Percentiles rank a stretch among this genome's conserved stretches.
Evolutionary conservation across 2,888 invertebrate genomes (phyloP).

Genomic region (Sialis fuliginosa): DNA sequence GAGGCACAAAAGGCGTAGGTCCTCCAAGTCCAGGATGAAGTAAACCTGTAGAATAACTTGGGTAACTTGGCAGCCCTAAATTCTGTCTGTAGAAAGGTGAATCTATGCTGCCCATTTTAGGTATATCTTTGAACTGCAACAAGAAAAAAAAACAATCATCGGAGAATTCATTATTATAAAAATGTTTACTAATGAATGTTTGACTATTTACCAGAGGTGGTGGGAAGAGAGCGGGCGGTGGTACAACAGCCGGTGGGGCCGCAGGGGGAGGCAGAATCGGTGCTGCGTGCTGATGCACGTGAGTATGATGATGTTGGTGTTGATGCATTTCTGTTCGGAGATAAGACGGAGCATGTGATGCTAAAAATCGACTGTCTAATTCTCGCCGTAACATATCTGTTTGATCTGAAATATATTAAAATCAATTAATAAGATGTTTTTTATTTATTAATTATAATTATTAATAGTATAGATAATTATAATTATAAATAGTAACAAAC

Average conservation of each 20-base stretch:
- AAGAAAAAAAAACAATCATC: neutral
- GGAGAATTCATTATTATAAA: neutral
- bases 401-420: constrained; percentile 34
- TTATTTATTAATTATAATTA: neutral
- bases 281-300: constrained; percentile 74
- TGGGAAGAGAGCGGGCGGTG: constrained; percentile 32
- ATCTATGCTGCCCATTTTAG: constrained; percentile 63
- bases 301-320: constrained; percentile 84
- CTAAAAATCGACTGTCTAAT: constrained; percentile 77
- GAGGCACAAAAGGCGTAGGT: constrained; percentile 75
- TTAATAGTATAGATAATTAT: too few relatives aligned
- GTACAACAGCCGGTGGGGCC: constrained; percentile 25
- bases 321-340: constrained; percentile 79
- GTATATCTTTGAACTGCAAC: constrained; percentile 67
- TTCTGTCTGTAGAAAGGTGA: constrained; percentile 63
- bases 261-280: constrained; percentile 41
- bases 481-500: too few relatives aligned
- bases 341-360: constrained; percentile 47
- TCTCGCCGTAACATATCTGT: constrained; percentile 77
- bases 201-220: constrained; percentile 43
- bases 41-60: constrained; percentile 58
- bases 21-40: constrained; percentile 60
- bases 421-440: neutral
- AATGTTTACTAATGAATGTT: neutral
- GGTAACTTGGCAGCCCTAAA: constrained; percentile 60